These are phyloP conservation scores for Palaemon carinicauda DNA, from an alignment of 1,140 invertebrate genomes.

Conservation along the genomic window DNA sequence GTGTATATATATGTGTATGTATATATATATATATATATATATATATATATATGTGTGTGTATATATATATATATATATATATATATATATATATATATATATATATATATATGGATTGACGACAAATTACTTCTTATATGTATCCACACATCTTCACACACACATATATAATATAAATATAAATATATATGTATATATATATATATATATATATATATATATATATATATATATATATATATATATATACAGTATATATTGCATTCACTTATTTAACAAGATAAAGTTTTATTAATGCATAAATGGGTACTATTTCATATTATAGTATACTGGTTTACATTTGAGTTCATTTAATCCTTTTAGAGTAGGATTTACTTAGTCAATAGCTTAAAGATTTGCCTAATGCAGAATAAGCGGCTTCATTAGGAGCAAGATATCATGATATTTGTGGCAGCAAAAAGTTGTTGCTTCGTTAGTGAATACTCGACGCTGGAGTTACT, in stretches of 20 bases:
- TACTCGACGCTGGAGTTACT: no score
- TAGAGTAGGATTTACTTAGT: no score
- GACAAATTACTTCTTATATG: neutral
- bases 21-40: neutral
- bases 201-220: neutral
- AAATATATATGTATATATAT: neutral
- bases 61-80: conserved; percentile 2
- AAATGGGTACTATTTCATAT: neutral
- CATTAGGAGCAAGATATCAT: no score
- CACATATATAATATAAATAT: neutral
- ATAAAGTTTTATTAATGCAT: neutral
- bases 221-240: neutral
- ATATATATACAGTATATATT: neutral
- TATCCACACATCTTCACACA: neutral
- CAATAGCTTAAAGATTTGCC: no score
- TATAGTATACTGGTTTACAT: no score
- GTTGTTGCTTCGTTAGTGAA: no score
- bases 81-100: neutral
- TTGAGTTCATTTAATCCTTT: no score
- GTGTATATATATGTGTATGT: neutral
- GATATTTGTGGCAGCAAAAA: no score
- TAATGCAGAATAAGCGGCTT: no score
- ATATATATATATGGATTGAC: neutral
- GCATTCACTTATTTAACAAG: neutral
- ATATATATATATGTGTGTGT: neutral